Conservation (phyloP, 2,888 invertebrate genomes). For the Silvanus unidentatus region DNA sequence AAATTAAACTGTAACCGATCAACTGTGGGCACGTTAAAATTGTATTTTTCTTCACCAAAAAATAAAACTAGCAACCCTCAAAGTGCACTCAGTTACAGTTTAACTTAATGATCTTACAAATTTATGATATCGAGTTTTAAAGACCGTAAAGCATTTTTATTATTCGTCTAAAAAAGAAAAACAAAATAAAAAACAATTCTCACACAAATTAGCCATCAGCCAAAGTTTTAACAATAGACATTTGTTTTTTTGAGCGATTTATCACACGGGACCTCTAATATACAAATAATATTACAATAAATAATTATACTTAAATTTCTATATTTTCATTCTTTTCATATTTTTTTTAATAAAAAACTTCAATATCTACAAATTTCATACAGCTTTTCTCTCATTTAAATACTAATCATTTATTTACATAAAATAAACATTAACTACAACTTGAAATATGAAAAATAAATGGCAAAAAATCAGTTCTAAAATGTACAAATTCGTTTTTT, state of each 20-base stretch:
- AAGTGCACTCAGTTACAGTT: no score
- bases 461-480: neutral
- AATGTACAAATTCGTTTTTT: neutral
- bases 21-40: no score
- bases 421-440: neutral
- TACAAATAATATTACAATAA: conserved; percentile 15
- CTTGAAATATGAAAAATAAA: neutral
- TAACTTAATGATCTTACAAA: neutral
- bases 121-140: neutral
- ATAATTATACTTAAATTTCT: conserved; percentile 10
- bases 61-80: no score
- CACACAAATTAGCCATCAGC: conserved; percentile 26
- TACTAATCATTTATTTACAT: conserved; percentile 2
- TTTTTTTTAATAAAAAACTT: conserved; percentile 36
- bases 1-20: no score
- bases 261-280: conserved; percentile 41
- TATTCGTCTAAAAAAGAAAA: neutral
- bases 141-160: neutral
- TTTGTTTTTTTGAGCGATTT: conserved; percentile 40
- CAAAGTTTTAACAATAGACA: conserved; percentile 22
- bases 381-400: conserved; percentile 30
- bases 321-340: conserved; percentile 16
- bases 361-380: conserved; percentile 40
- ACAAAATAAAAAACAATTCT: conserved; percentile 9
- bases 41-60: no score